Base-by-base conservation (phyloP, 92 coral and sea anemone genomes). In the Pocillopora meandrina region DNA sequence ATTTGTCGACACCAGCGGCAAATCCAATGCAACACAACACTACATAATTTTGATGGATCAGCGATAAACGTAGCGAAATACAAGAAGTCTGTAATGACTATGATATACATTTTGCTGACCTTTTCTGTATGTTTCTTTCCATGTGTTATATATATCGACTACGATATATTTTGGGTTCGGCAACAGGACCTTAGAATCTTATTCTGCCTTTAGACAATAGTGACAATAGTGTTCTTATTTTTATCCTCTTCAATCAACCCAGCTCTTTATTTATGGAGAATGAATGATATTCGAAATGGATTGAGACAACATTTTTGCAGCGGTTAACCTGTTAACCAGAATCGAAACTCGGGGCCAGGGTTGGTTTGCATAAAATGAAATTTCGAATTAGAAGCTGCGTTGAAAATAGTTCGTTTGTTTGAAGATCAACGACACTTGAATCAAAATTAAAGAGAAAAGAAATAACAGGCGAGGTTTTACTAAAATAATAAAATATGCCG, bases 241-340 rank as follows among this genome's bases (percentile, higher is more conserved):
- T 31, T 76, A 31, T 76, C 80, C 16, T 76, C 68, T 12, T 76
- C 80, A 5, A 23, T 76, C 3, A 76, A 76, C 31, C 80, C 79
- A 21, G 3, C 31, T 14, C 78, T 75, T 75, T 75, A 75, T 13
- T 75, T 75, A 20, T 75, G 79, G 79, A 75, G 79, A 75, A 75
- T 75, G 65, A 75, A 26, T 12, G 79, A 75, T 60, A 75, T 75
- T 26, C 80, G 80, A 33, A 58, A 59, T 56, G 65, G 33, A 19
- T 31, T 19, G 1, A 23, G 15, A 67, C 72, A 35, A 26, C 12
- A 20, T 20, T 12, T 42, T 36, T 26, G 49, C 3, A 42, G 49
- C 3, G 49, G 49, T 42, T 42, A 3, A 42, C 5, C 49, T 42
- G 49, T 42, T 42, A 7, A 3, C 7, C 5, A 42, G 49, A 42